Evolutionary conservation across 2,888 invertebrate species (phyloP).

Genomic region (Branchellion lobata): DNA sequence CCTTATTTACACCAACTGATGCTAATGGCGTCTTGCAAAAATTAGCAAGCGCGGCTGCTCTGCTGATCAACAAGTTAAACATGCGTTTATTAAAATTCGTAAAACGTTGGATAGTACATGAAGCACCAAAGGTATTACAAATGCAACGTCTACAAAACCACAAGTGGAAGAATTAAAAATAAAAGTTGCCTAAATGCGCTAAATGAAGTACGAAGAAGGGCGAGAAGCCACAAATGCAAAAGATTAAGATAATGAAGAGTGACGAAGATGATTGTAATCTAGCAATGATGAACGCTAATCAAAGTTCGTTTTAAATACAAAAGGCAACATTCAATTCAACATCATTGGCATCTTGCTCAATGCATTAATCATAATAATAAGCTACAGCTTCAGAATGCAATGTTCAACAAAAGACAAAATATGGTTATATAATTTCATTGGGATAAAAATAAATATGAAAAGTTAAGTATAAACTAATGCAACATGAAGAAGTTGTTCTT

Average conservation of each 20-base stretch:
- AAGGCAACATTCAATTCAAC: neutral
- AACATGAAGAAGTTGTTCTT: neutral
- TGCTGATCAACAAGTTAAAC: conserved; percentile 11
- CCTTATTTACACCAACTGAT: neutral
- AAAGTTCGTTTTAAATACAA: neutral
- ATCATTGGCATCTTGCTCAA: neutral
- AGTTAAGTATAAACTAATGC: neutral
- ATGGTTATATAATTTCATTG: neutral
- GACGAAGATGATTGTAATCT: neutral
- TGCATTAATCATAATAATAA: neutral
- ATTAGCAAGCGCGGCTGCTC: conserved; percentile 1
- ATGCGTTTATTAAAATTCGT: neutral
- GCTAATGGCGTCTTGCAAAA: conserved; percentile 6
- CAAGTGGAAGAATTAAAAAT: neutral
- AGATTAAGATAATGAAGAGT: neutral
- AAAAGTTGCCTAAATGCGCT: neutral
- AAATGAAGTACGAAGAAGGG: neutral
- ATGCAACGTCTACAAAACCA: neutral
- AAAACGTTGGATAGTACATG: neutral
- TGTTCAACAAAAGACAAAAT: too few species aligned
- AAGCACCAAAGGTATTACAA: too few species aligned
- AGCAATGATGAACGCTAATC: neutral
- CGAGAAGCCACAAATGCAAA: neutral
- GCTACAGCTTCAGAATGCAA: neutral
- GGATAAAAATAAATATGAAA: conserved; percentile 2